phyloP scores from a whole-genome alignment of 2,113 vertebrate genomes.

The Pangasianodon hypophthalmus region DNA sequence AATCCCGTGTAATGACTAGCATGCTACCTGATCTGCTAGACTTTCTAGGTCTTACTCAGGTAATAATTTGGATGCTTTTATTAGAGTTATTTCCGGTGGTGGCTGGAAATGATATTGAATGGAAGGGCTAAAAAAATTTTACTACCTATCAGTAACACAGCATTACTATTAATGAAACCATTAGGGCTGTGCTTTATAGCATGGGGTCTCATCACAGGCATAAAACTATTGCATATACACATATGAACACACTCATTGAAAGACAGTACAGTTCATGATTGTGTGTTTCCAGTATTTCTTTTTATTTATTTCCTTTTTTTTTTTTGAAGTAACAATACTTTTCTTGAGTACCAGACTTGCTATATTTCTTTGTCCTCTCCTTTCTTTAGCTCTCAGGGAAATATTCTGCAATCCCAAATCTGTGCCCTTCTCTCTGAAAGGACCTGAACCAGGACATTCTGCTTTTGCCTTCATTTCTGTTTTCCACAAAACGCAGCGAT shows the following conservation, averaged over 20 bases:
- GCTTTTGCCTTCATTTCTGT: not conserved
- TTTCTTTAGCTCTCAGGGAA: not conserved
- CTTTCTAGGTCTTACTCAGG: not conserved
- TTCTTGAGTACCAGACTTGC: not conserved
- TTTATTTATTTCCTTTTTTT: not conserved
- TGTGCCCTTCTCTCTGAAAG: not conserved
- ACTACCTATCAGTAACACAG: not conserved
- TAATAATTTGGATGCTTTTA: not conserved
- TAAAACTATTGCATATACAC: constrained; percentile 18
- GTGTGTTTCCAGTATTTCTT: not conserved
- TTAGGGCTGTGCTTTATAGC: not conserved
- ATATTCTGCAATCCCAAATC: not conserved
- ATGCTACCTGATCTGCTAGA: not conserved
- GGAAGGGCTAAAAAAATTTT: not conserved
- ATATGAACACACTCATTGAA: constrained; percentile 47
- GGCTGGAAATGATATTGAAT: not conserved
- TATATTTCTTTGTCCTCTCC: not conserved
- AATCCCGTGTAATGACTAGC: not conserved
- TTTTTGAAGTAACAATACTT: not conserved
- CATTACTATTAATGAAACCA: not conserved
- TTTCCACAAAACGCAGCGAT: not conserved
- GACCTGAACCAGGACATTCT: not conserved
- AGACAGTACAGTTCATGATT: constrained; percentile 1
- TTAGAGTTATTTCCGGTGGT: not conserved
- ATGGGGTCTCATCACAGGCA: not conserved